Percentiles rank a stretch among this genome's conserved stretches.
Conservation (phyloP, 2,797 vertebrate species). For the Oophaga sylvatica region DNA sequence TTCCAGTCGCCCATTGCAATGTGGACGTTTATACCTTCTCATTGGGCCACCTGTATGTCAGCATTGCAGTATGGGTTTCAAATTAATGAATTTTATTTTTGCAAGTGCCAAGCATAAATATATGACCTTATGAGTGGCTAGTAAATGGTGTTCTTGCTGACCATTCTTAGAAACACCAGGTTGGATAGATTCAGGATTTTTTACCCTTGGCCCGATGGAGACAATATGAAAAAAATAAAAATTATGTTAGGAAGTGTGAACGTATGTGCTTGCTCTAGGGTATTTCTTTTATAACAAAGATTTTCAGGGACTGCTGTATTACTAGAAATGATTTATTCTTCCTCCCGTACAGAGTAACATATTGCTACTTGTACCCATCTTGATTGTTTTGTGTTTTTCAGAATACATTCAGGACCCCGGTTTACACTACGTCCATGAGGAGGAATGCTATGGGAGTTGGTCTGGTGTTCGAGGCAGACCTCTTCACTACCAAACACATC, state of each 20-base stretch:
- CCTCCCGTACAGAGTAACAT: not conserved
- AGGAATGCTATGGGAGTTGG: slow-evolving; percentile 92
- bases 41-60: not conserved
- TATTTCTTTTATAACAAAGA: too few relatives aligned
- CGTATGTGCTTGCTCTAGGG: not conserved
- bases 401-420: slow-evolving; percentile 90
- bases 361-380: not conserved
- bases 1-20: not conserved
- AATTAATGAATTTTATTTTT: too few relatives aligned
- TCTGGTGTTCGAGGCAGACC: slow-evolving; percentile 92
- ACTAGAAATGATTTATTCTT: not conserved
- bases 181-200: not conserved
- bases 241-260: not conserved
- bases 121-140: not conserved
- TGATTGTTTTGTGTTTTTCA: slow-evolving; percentile 62
- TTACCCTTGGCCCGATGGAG: not conserved
- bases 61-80: not conserved
- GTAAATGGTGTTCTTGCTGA: not conserved
- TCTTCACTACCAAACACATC: slow-evolving; percentile 80
- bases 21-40: not conserved
- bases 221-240: not conserved
- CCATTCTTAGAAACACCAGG: not conserved
- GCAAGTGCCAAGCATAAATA: not conserved
- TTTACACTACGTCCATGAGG: slow-evolving; percentile 91
- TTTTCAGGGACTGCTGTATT: not conserved